A percentile compares a stretch with the other conserved stretches of the same genome.
Conservation (phyloP, 2,113 vertebrate genomes). For the Oreochromis tanganicae region DNA sequence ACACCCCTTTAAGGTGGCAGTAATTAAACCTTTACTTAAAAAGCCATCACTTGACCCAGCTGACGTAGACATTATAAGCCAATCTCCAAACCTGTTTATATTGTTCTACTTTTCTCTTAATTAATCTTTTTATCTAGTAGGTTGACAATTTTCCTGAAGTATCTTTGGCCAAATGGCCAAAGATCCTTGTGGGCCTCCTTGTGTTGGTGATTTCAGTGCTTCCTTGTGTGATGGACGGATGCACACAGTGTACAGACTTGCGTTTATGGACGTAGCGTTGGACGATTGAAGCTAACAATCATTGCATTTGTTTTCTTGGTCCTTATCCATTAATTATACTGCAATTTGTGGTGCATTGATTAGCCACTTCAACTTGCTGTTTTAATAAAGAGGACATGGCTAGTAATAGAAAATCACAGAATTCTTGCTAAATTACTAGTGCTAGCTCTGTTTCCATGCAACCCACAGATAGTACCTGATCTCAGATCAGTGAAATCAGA, state of each 20-base stretch:
- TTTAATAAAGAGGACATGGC: not conserved
- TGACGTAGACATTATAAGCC: not conserved
- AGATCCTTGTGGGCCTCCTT: too few relatives aligned
- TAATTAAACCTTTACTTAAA: not conserved
- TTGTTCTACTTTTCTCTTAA: not conserved
- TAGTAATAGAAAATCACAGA: not conserved
- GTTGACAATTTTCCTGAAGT: not conserved
- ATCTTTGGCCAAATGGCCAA: not conserved
- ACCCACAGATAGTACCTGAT: not conserved
- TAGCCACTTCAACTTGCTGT: not conserved
- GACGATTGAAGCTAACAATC: not conserved
- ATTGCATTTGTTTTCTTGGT: not conserved
- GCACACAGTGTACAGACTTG: not conserved
- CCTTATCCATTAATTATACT: not conserved
- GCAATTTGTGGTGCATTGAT: not conserved
- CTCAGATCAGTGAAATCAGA: not conserved
- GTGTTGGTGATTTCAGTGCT: not conserved
- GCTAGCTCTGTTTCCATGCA: not conserved
- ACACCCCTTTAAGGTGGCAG: accelerated
- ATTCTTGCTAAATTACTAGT: not conserved
- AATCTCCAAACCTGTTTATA: not conserved
- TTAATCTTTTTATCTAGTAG: not conserved
- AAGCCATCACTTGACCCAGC: not conserved
- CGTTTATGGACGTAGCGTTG: not conserved
- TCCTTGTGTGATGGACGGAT: not conserved